Evolutionary conservation across 2,113 vertebrate genomes (phyloP), one percentile per base, ranked within the genome.

Genomic region (Alosa alosa): DNA sequence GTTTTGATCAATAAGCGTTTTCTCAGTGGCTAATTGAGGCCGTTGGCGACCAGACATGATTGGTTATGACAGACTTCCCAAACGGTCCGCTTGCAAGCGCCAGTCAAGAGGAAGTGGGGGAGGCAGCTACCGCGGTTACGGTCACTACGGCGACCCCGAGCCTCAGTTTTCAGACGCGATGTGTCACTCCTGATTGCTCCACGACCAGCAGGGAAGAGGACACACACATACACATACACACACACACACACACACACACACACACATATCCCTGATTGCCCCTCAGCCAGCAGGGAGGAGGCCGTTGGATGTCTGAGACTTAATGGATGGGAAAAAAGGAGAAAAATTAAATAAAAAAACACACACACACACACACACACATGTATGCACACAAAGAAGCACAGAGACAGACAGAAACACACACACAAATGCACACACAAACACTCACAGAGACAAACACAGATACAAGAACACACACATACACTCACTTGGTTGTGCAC

Each of bases 201-300:
- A 60, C 18, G 6, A 13, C 17, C 52, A 18, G 52, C 52, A 55
- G 52, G 2, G 52, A 55, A 17, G 52, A 55, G 17, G 52, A 17
- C 52, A 17, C 9, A 55, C 13, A 55, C 17, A 41, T 47, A 55
- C 55, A 22, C 55, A 60, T 20, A 22, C 55, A 60, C 18, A 6
- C 55, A 52, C 50, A 52, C 50, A 52, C 50, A 55, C 50, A 2
- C 45, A 85, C 83, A 89, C 89, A 44, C 41, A 44, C 41, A 44
- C 41, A 44, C 4, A 44, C 41, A 44, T 44, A 44, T 44, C 17
- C 17, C 13, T 52, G 50, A 52, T 15, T 52, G 9, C 11, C 50
- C 15, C 50, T 52, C 3, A 15, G 50, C 17, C 50, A 52, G 50
- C 50, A 52, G 47, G 11, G 47, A 49, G 47, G 47, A 49, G 47